Percentiles rank a stretch among this genome's conserved stretches.
Evolutionary conservation across 2,888 invertebrate genomes (phyloP).

Genomic region (Eristalinus sepulchralis): DNA sequence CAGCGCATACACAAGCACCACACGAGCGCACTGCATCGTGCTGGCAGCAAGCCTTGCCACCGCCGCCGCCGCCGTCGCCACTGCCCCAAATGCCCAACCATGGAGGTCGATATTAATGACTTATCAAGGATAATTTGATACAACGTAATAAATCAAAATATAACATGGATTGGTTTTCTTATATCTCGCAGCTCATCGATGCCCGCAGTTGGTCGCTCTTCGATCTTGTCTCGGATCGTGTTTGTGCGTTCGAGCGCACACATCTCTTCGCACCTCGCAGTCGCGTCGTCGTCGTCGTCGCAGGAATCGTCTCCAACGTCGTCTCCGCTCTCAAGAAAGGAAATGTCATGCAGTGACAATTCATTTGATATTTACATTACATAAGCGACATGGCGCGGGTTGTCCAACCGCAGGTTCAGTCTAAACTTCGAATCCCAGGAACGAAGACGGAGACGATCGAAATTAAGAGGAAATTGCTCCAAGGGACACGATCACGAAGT

Average conservation of each 20-base stretch:
- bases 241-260: constrained; percentile 66
- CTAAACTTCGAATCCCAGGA: constrained; percentile 42
- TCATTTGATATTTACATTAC: constrained; percentile 71
- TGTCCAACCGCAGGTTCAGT: constrained; percentile 64
- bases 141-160: constrained; percentile 79
- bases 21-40: constrained; percentile 11
- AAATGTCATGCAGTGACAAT: constrained; percentile 71
- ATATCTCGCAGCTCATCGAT: constrained; percentile 70
- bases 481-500: constrained; percentile 49
- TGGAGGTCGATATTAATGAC: constrained; percentile 80
- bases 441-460: constrained; percentile 14
- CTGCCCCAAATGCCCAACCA: constrained; percentile 57
- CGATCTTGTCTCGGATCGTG: constrained; percentile 70
- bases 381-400: constrained; percentile 60
- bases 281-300: constrained; percentile 30
- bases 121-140: constrained; percentile 81
- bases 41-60: neutral
- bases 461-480: constrained; percentile 63
- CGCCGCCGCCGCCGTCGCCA: constrained; percentile 28
- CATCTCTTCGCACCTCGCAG: constrained; percentile 68
- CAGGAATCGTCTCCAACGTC: constrained; percentile 16
- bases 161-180: constrained; percentile 68
- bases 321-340: constrained; percentile 16
- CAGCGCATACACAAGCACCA: constrained; percentile 14
- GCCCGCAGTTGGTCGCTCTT: constrained; percentile 56